These are phyloP conservation scores for Anastatus disparis DNA, from an alignment of 1,140 invertebrate species.

Conservation along the genomic window DNA sequence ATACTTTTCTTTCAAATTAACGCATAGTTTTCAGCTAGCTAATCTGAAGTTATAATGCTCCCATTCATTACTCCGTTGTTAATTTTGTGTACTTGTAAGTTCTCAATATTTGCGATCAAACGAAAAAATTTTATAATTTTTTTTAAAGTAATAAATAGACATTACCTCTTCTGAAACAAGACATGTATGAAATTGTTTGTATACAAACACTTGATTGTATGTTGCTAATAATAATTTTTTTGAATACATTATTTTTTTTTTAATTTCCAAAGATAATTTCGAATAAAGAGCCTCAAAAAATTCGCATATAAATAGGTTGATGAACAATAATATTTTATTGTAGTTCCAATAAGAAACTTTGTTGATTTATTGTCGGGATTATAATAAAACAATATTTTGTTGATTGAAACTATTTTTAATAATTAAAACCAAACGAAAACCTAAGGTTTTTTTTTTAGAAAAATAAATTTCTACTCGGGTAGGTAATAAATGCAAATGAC, in stretches of 20 bases:
- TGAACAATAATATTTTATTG: conserved; percentile 13
- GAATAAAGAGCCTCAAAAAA: not conserved
- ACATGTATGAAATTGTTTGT: conserved; percentile 26
- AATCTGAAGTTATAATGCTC: not conserved
- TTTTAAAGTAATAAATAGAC: not conserved
- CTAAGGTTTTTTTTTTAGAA: not conserved
- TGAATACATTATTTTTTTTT: not conserved
- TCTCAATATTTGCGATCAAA: not conserved
- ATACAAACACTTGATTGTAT: conserved; percentile 1
- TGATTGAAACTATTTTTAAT: not conserved
- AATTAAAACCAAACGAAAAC: not conserved
- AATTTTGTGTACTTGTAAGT: not conserved
- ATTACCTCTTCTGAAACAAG: not conserved
- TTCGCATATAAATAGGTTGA: conserved; percentile 11
- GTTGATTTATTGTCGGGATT: not conserved
- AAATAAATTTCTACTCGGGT: conserved; percentile 28
- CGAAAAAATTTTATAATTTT: conserved; percentile 13
- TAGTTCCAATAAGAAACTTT: not conserved
- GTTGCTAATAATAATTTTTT: not conserved
- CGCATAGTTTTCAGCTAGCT: not conserved
- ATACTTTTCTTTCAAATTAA: not conserved
- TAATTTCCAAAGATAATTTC: conserved; percentile 24
- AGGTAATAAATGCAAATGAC: conserved; percentile 12
- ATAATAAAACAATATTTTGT: not conserved
- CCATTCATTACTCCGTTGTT: conserved; percentile 23